Conservation (phyloP, 1,140 invertebrate species). For the Drosophila nigrodunni region DNA sequence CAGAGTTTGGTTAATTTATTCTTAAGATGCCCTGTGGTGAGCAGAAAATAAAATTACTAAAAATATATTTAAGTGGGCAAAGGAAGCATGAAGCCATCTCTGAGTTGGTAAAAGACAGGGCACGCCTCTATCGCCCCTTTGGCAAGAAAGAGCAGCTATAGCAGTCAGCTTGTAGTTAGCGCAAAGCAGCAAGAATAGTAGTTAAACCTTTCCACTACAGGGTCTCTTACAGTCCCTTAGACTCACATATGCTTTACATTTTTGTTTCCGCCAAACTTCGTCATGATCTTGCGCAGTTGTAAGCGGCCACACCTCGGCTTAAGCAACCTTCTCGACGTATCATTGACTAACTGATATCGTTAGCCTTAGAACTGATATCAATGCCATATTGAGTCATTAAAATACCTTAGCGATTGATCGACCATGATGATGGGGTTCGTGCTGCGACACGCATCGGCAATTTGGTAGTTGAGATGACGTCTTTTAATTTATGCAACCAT, state of each 20-base stretch:
- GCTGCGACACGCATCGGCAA: conserved; percentile 50
- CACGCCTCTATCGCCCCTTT: too few species aligned
- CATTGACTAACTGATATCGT: conserved; percentile 37
- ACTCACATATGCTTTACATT: background rate
- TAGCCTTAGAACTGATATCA: conserved; percentile 42
- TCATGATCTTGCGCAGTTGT: background rate
- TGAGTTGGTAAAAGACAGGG: too few species aligned
- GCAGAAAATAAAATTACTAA: too few species aligned
- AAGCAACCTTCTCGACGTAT: conserved; percentile 34
- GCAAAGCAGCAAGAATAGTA: too few species aligned
- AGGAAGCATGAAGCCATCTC: too few species aligned
- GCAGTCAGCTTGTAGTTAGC: too few species aligned
- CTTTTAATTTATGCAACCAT: conserved; percentile 49
- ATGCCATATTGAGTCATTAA: conserved; percentile 36
- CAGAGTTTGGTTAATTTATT: background rate
- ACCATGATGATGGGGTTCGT: conserved; percentile 40
- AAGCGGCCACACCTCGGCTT: conserved; percentile 22
- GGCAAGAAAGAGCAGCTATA: too few species aligned
- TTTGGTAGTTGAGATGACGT: conserved; percentile 30
- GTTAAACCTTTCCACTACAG: too few species aligned
- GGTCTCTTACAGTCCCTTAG: too few species aligned
- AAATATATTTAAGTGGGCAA: too few species aligned
- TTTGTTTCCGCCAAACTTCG: background rate
- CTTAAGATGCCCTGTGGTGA: too few species aligned
- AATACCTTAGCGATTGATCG: conserved; percentile 20